Evolutionary conservation across 1,140 invertebrate genomes (phyloP), one percentile per base, ranked within the genome.

Genomic region (Eupeodes corollae): DNA sequence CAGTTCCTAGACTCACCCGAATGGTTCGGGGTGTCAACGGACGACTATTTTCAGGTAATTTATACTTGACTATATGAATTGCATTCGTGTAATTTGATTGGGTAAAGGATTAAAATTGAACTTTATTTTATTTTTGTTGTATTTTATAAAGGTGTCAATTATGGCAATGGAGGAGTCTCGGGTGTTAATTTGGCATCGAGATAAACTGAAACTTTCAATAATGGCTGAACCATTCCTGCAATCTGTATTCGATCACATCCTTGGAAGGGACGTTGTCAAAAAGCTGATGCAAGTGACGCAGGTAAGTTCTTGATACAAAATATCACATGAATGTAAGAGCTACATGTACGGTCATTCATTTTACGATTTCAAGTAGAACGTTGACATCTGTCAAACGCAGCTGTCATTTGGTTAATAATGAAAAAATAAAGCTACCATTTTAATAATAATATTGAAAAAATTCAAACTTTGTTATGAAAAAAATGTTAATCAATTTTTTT

Each of bases 1-100:
- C 88, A 94, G 71, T 92, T 93, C 73, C 78, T 93, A 52, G 89
- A 94, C 73, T 91, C 88, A 40, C 88, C 89, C 9, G 89, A 94
- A 75, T 94, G 86, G 86, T 91, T 91, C 71, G 86, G 86, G 50
- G 86, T 90, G 18, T 86, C 85, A 15, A 88, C 86, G 37, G 86
- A 89, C 66, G 88, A 91, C 63, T 87, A 78, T 64, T 91, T 88
- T 68, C 87, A 92, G 77, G 88, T 90, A 71, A 68, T 52, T 39
- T 46, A 10, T 34, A 10, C 9, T 42, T 5, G 21, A 26, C 21
- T 26, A 5, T 5, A 5, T 26, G 21, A 26, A 26, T 26, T 8
- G n/a, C n/a, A n/a, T n/a, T n/a, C n/a, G n/a, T n/a, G n/a, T 8
- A 26, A 26, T 26, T 26, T 26, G 21, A 5, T 42, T 34, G 3